phyloP scores from a whole-genome alignment of 2,888 invertebrate species.

The Anoplius nigerrimus region DNA sequence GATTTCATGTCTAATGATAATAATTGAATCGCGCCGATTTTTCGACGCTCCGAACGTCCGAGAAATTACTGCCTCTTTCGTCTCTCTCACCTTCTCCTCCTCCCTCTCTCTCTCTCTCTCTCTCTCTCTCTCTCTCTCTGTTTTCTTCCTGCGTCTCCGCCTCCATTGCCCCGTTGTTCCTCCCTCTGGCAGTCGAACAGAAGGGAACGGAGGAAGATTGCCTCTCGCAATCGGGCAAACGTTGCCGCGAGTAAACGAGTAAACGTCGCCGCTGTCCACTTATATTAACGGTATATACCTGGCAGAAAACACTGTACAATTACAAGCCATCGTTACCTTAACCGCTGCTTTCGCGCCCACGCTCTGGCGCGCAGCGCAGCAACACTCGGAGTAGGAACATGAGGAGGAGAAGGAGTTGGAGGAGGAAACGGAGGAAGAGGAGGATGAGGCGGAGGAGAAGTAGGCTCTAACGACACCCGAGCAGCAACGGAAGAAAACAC shows the following conservation, averaged over 20 bases:
- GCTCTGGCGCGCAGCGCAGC: constrained; percentile 22
- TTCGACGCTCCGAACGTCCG: constrained; percentile 35
- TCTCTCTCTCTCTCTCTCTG: background rate
- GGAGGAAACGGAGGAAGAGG: background rate
- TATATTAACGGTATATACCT: constrained; percentile 52
- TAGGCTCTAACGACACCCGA: background rate
- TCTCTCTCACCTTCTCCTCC: background rate
- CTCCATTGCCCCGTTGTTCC: background rate
- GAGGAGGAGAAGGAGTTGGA: background rate
- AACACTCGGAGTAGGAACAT: background rate
- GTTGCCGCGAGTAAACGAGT: background rate
- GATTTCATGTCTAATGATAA: constrained; percentile 48
- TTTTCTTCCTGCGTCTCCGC: background rate
- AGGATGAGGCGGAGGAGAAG: background rate
- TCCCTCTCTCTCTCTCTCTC: background rate
- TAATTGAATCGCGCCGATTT: constrained; percentile 47
- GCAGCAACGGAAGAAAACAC: background rate
- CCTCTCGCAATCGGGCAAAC: background rate
- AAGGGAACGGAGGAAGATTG: background rate
- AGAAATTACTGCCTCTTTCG: constrained; percentile 37
- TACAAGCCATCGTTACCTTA: constrained; percentile 50
- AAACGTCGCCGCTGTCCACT: constrained; percentile 39
- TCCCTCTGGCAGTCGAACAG: no score
- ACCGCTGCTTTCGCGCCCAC: constrained; percentile 50
- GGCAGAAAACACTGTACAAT: constrained; percentile 50